Conservation (phyloP, 2,888 invertebrate genomes). For the Dexiosoma caninum region DNA sequence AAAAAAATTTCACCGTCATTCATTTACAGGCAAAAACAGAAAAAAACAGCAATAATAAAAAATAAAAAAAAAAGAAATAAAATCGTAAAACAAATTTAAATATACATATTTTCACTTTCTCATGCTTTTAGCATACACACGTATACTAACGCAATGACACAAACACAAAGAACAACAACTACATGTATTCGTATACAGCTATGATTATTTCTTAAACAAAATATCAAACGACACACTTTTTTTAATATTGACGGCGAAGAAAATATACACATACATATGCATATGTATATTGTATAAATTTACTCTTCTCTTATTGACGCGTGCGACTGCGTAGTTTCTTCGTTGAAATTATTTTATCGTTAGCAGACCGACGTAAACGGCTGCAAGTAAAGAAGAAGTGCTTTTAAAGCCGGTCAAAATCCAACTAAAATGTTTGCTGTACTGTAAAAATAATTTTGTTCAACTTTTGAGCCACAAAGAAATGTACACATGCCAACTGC, state of each 20-base stretch:
- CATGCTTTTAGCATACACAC: conserved; percentile 56
- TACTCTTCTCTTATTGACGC: conserved; percentile 17
- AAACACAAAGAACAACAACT: background rate
- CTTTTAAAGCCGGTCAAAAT: conserved; percentile 64
- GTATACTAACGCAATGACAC: background rate
- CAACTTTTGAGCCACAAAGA: conserved; percentile 30
- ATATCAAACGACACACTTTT: conserved; percentile 53
- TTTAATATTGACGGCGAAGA: conserved; percentile 19
- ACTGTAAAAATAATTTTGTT: conserved; percentile 60
- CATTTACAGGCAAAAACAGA: conserved; percentile 18
- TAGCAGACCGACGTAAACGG: conserved; percentile 41
- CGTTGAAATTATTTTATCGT: conserved; percentile 28
- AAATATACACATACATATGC: background rate
- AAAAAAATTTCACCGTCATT: conserved; percentile 55
- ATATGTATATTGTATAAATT: too few species aligned
- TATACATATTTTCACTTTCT: conserved; percentile 61
- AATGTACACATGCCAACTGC: background rate
- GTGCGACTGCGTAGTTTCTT: conserved; percentile 50
- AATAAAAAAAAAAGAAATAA: conserved; percentile 2
- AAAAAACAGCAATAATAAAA: conserved; percentile 7
- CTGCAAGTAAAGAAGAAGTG: conserved; percentile 50
- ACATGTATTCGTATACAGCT: conserved; percentile 12
- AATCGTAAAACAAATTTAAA: conserved; percentile 8
- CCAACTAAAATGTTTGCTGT: conserved; percentile 62
- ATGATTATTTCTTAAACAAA: conserved; percentile 35